Base-by-base conservation (phyloP, 1,140 invertebrate species). In the Drosophila tani region DNA sequence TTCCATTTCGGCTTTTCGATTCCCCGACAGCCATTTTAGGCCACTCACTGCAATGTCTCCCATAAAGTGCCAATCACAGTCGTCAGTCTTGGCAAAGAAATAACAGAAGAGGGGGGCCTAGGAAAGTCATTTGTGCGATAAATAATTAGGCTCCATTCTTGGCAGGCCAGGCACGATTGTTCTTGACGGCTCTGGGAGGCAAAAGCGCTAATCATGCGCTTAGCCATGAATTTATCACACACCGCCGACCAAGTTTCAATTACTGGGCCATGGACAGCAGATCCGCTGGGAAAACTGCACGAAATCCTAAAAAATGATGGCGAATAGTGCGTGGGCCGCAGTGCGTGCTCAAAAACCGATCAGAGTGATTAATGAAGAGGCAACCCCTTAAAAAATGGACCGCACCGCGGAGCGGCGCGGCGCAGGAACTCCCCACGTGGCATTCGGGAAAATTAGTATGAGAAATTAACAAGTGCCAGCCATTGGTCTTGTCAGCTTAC, bases 291-390 rank as follows among this genome's bases (percentile, higher is more conserved):
- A 76, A 74, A 83, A 73, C 75, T 80, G 63, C 51, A 75, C 58
- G 74, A 88, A 87, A 88, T 87, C 83, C 83, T 87, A 90, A 87
- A 86, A 87, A 87, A 87, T 90, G 83, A 88, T 84, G 67, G 71
- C 74, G 64, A 74, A 81, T 78, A 88, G 81, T 78, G 68, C 67
- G 41, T 62, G 11, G 32, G 65, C 17, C 35, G 17, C 27, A 27
- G 60, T 68, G 73, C 84, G 83, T 87, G 84, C 83, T 84, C 81
- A 75, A 76, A 88, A 90, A 88, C 85, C 84, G 83, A 87, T 87
- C 83, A 74, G 84, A 63, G 83, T 87, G 83, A 87, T 87, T 87
- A 87, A 87, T 87, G 83, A 81, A 68, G 43, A 69, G 65, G 56
- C 41, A 70, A 49, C 56, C 63, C 66, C 58, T 67, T 49, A 70